Percentiles rank a stretch among this genome's conserved stretches.
Evolutionary conservation across 2,113 vertebrate genomes (phyloP).

Genomic region (Myocastor coypus): DNA sequence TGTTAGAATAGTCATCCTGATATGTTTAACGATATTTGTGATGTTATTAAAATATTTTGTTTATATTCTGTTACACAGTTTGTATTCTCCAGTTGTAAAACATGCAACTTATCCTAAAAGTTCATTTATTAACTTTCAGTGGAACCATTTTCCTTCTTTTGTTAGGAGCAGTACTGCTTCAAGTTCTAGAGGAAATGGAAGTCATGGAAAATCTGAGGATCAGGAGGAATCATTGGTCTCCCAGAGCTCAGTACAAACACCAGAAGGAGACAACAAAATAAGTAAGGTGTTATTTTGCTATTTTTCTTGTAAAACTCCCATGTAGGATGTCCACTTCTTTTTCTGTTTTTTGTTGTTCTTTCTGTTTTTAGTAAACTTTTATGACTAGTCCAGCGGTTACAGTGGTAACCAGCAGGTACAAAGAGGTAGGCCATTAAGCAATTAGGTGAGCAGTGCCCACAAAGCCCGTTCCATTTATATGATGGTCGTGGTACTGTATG

Average conservation of each 20-base stretch:
- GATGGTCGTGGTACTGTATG: background rate
- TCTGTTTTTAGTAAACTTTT: slow-evolving; percentile 47
- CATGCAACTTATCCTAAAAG: background rate
- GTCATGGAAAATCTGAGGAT: slow-evolving; percentile 88
- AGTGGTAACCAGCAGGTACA: background rate
- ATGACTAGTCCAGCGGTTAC: background rate
- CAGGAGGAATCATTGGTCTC: slow-evolving; percentile 80
- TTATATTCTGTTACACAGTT: background rate
- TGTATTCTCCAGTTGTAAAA: slow-evolving; percentile 51
- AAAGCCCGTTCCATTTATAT: too few species aligned
- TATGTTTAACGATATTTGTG: slow-evolving; percentile 7
- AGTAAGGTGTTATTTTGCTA: slow-evolving; percentile 77
- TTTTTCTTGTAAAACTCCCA: background rate
- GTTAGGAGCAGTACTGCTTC: slow-evolving; percentile 94
- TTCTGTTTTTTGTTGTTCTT: background rate
- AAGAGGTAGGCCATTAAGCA: background rate
- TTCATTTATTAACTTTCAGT: background rate
- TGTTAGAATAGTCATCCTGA: slow-evolving; percentile 1
- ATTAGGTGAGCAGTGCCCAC: background rate
- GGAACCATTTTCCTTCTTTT: slow-evolving; percentile 33
- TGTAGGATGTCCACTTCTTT: background rate
- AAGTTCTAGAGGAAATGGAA: slow-evolving; percentile 91
- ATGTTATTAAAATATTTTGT: slow-evolving; percentile 44
- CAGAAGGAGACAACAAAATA: slow-evolving; percentile 82
- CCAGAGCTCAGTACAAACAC: slow-evolving; percentile 72